Percentiles rank a stretch among this genome's conserved stretches.
Evolutionary conservation across 1,140 invertebrate species (phyloP).

Genomic region (Pseudachorutes palmiensis): DNA sequence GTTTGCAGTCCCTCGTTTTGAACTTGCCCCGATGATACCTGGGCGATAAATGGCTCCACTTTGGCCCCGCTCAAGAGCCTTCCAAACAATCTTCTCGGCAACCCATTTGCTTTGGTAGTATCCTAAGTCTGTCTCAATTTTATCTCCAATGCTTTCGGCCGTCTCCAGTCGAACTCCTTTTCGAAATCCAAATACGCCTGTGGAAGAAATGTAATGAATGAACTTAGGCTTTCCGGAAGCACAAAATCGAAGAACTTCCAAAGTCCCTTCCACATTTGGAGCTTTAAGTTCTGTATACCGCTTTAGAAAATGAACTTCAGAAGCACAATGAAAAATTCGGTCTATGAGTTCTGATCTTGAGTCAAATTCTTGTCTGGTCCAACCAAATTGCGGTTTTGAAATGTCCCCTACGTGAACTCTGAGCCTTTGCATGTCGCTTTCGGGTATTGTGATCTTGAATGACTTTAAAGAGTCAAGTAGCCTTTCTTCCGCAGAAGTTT

Average conservation of each 20-base stretch:
- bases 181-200: background rate
- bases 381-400: background rate
- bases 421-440: background rate
- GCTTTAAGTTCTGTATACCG: background rate
- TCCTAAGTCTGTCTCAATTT: background rate
- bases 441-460: too few species aligned
- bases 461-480: background rate
- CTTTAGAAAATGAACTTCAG: background rate
- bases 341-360: background rate
- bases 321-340: background rate
- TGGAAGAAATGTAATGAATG: background rate
- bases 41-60: background rate
- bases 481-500: background rate
- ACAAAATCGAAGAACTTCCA: background rate
- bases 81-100: background rate
- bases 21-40: background rate
- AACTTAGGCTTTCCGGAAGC: background rate
- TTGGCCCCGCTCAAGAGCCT: background rate
- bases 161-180: background rate
- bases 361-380: background rate
- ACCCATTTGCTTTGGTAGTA: background rate
- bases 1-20: background rate
- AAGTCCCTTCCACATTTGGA: background rate
- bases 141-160: background rate
- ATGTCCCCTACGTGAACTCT: background rate